phyloP scores from a whole-genome alignment of 2,888 invertebrate species.

The Agonopterix arenella region DNA sequence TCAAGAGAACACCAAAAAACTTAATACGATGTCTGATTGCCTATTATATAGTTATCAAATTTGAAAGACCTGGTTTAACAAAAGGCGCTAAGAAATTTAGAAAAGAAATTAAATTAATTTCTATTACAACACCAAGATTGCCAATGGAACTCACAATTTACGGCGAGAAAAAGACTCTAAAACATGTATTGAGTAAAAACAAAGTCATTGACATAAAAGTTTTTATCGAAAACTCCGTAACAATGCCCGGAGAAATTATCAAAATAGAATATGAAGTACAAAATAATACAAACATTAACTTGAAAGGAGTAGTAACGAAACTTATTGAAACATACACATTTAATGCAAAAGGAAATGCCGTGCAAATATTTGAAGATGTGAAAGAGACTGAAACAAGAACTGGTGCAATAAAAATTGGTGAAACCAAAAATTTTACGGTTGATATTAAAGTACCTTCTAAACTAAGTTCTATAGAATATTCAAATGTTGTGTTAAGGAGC shows the following conservation, averaged over 20 bases:
- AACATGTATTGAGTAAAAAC: slow-evolving; percentile 6
- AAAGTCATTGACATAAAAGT: slow-evolving; percentile 11
- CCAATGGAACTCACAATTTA: slow-evolving; percentile 11
- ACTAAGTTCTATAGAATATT: slow-evolving; percentile 10
- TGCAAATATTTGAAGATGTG: slow-evolving; percentile 3
- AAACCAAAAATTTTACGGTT: slow-evolving; percentile 7
- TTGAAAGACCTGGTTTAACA: slow-evolving; percentile 7
- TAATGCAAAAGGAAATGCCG: slow-evolving; percentile 5
- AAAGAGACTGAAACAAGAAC: slow-evolving; percentile 7
- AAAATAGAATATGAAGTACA: slow-evolving; percentile 12
- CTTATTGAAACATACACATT: slow-evolving; percentile 9
- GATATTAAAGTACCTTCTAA: slow-evolving; percentile 10
- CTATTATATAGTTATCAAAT: slow-evolving; percentile 13
- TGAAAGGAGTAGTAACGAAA: slow-evolving; percentile 9
- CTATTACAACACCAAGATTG: slow-evolving; percentile 6
- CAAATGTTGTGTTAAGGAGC: slow-evolving; percentile 9
- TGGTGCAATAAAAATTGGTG: slow-evolving; percentile 3
- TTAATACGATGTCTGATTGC: slow-evolving; percentile 9
- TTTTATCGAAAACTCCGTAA: slow-evolving; percentile 10
- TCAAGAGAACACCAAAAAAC: slow-evolving; percentile 4
- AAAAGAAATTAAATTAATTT: slow-evolving; percentile 7
- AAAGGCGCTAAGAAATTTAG: slow-evolving; percentile 7
- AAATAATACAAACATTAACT: slow-evolving; percentile 13
- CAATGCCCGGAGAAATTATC: slow-evolving; percentile 8
- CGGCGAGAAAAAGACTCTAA: slow-evolving; percentile 9